Evolutionary conservation across 2,888 invertebrate species (phyloP), one percentile per base, ranked within the genome.

Genomic region (Aquatica leii): DNA sequence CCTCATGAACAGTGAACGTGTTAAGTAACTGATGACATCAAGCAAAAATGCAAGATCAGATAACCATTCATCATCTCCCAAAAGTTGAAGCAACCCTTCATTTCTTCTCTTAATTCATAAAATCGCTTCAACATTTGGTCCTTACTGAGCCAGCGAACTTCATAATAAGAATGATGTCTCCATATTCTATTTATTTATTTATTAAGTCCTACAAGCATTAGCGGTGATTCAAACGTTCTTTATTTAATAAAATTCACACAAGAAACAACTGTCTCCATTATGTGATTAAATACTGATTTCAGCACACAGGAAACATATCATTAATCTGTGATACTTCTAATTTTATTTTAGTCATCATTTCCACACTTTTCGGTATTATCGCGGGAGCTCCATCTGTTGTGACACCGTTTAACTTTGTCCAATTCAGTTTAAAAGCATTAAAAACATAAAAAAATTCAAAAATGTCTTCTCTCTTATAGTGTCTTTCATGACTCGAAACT

Each of bases 161-260:
- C 63, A 52, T 56, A 57, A 60, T 63, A 20, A 61, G 67, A 59
- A 65, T 40, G 12, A 70, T n/a, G 41, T 70, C 62, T 21, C 57
- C 65, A 68, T 70, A 64, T 62, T 67, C 67, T 2, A 53, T 12
- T 55, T 65, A 54, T 17, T 67, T 34, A n/a, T 66, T 58, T 59
- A 11, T n/a, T 48, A 69, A 46, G 15, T 66, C 68, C 61, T 66
- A 21, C 34, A 65, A 46, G 62, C 72, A 71, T 62, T 72, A 69
- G 12, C 69, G 62, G 63, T n/a, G n/a, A n/a, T n/a, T n/a, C n/a
- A n/a, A n/a, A 52, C 63, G n/a, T 65, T 62, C 66, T 60, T 31
- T 68, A 68, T 63, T 62, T 59, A 51, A 73, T 70, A 58, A 70
- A 69, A 68, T 73, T 68, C n/a, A 72, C 58, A 55, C 51, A 64